phyloP scores from a whole-genome alignment of 2,113 vertebrate genomes.

The Gnathonemus echidnorhynchus region DNA sequence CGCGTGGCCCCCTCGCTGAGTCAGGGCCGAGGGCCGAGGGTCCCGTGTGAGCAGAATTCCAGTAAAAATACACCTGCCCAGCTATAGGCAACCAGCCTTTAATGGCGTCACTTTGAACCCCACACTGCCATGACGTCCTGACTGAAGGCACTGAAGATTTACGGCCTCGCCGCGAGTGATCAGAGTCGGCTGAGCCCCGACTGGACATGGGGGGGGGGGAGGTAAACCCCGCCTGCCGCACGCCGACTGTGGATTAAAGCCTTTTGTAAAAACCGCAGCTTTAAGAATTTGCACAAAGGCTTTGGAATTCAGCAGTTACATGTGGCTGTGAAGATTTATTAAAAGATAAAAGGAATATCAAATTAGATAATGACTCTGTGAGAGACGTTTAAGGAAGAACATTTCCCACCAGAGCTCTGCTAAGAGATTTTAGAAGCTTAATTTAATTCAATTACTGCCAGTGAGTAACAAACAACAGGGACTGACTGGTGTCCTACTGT shows the following conservation, averaged over 20 bases:
- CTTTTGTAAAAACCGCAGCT: neutral
- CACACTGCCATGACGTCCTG: too few relatives aligned
- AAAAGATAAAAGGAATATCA: neutral
- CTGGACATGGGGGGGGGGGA: neutral
- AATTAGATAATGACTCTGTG: neutral
- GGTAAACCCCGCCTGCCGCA: neutral
- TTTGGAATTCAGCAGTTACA: neutral
- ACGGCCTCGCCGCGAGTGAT: neutral
- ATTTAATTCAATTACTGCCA: neutral
- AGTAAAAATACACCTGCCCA: conserved; percentile 3
- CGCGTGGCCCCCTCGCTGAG: neutral
- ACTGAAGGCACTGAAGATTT: neutral
- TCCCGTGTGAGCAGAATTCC: neutral
- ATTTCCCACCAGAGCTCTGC: neutral
- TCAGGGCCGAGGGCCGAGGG: neutral
- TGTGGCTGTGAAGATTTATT: neutral
- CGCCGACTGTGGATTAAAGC: neutral
- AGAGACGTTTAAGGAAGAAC: neutral
- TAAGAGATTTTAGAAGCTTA: neutral
- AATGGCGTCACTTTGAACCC: neutral
- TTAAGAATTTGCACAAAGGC: neutral
- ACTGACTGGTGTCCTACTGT: neutral
- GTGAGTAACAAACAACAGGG: neutral
- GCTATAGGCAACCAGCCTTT: neutral
- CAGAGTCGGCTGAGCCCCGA: neutral